These are phyloP conservation scores for Tapirus indicus DNA, from an alignment of 2,797 vertebrate genomes.

Conservation along the genomic window DNA sequence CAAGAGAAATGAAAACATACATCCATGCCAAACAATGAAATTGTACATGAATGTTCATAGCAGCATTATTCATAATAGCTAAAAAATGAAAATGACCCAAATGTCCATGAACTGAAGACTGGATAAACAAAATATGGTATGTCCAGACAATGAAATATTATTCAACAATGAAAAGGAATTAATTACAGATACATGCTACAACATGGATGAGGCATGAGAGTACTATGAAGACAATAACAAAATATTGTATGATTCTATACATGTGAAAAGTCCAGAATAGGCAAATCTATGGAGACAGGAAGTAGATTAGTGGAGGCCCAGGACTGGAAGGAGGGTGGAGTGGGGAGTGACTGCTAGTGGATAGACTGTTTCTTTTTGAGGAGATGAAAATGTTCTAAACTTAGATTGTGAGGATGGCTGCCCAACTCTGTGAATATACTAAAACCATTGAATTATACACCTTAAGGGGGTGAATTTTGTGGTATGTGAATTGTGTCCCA, in stretches of 20 bases:
- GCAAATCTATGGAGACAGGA: neutral
- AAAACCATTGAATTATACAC: slow-evolving; percentile 20
- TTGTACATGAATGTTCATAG: neutral
- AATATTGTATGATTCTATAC: neutral
- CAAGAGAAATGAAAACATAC: neutral
- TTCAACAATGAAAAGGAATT: neutral
- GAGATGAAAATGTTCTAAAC: slow-evolving; percentile 43
- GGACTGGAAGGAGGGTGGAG: accelerated
- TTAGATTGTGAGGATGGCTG: neutral
- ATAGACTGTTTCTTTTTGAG: slow-evolving; percentile 3
- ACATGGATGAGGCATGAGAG: neutral
- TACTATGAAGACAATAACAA: neutral
- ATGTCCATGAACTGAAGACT: neutral
- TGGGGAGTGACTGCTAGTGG: neutral
- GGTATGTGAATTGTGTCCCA: slow-evolving; percentile 32
- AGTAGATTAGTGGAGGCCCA: neutral
- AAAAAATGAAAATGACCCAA: neutral
- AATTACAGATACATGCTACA: neutral
- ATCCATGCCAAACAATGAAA: neutral
- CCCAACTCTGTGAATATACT: neutral
- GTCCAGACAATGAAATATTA: neutral
- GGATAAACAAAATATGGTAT: neutral
- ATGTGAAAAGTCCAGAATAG: neutral
- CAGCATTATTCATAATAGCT: neutral
- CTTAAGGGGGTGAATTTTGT: slow-evolving; percentile 6